Evolutionary conservation across 2,113 vertebrate genomes (phyloP).

Genomic region (Hystrix brachyura): DNA sequence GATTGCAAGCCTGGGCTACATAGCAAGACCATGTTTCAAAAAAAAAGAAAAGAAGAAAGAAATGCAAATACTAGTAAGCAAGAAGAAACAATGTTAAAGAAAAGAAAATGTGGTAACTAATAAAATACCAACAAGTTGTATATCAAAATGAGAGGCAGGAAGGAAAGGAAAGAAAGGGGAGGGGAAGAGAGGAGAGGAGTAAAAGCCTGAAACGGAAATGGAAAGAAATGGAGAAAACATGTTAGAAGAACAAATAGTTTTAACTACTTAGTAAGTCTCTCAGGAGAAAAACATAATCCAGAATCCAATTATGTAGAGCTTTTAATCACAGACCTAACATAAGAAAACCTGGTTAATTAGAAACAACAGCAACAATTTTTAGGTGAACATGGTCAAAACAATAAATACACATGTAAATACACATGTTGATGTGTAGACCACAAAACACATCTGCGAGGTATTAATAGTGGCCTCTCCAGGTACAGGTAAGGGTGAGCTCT

Average conservation of each 20-base stretch:
- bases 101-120: constrained; percentile 6
- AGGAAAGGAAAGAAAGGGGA: neutral
- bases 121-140: neutral
- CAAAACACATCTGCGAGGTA: neutral
- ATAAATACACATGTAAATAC: neutral
- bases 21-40: neutral
- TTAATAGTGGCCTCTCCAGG: neutral
- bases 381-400: neutral
- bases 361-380: neutral
- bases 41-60: neutral
- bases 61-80: constrained; percentile 4
- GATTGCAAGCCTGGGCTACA: neutral
- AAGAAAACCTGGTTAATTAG: neutral
- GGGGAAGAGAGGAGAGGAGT: neutral
- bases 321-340: neutral
- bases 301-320: neutral
- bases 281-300: neutral
- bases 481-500: neutral
- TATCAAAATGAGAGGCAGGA: neutral
- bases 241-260: neutral
- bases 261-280: neutral
- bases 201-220: neutral
- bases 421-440: neutral
- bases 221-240: neutral
- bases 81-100: neutral